Conservation (phyloP, 2,113 vertebrate genomes). For the Apaloderma vittatum region DNA sequence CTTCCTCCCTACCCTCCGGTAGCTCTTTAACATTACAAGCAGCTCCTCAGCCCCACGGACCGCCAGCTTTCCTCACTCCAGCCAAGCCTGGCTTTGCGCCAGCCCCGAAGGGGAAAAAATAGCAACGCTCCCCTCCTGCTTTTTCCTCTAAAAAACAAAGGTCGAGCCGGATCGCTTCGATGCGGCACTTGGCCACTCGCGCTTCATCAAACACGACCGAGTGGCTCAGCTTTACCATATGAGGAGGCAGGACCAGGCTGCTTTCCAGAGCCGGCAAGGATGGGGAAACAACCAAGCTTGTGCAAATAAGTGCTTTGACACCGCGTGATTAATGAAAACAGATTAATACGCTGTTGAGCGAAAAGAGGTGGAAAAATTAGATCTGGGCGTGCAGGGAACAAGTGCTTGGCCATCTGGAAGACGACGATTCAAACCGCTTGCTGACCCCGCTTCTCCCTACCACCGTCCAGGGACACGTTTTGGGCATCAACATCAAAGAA, state of each 20-base stretch:
- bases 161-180: background rate
- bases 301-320: background rate
- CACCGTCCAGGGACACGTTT: background rate
- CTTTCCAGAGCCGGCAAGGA: background rate
- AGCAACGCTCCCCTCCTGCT: slow-evolving; percentile 15
- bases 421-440: background rate
- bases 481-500: background rate
- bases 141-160: slow-evolving; percentile 4
- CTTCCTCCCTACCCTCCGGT: background rate
- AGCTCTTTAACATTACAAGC: slow-evolving; percentile 32
- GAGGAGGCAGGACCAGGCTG: background rate
- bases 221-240: background rate
- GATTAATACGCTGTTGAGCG: background rate
- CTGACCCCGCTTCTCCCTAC: background rate
- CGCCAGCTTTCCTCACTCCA: background rate
- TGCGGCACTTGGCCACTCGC: background rate
- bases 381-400: background rate
- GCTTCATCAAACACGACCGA: background rate
- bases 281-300: background rate
- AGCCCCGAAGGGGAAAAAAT: background rate
- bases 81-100: slow-evolving; percentile 25
- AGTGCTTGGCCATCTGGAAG: slow-evolving; percentile 47
- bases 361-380: background rate
- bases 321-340: background rate
- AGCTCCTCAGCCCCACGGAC: background rate